Evolutionary conservation across 2,113 vertebrate species (phyloP).

Genomic region (Datnioides undecimradiatus): DNA sequence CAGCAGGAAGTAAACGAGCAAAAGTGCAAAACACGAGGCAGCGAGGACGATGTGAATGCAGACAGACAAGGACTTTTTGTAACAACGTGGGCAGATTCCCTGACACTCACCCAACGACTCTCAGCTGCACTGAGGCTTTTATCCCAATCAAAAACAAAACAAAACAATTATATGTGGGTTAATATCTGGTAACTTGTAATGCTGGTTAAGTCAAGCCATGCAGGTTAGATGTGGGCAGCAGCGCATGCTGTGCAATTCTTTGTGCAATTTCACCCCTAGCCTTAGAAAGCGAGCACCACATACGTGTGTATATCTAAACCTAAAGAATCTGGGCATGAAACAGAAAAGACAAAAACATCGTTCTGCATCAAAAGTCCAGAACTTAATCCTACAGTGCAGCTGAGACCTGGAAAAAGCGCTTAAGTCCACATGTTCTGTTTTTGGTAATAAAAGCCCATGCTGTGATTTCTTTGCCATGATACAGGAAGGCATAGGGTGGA

Average conservation of each 20-base stretch:
- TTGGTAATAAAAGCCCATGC: constrained; percentile 31
- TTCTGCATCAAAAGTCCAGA: neutral
- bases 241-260: neutral
- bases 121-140: neutral
- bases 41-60: constrained; percentile 1
- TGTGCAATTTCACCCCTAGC: neutral
- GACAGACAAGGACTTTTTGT: constrained; percentile 10
- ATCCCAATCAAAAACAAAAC: neutral
- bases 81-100: constrained; percentile 25
- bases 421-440: constrained; percentile 7
- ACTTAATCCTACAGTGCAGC: neutral
- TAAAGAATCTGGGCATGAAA: neutral
- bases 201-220: constrained; percentile 27
- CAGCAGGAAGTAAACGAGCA: constrained; percentile 12
- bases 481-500: constrained; percentile 38
- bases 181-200: constrained; percentile 9
- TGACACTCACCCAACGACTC: constrained; percentile 3
- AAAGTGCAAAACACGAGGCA: constrained; percentile 42
- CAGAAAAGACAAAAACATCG: neutral
- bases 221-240: constrained; percentile 21
- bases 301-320: neutral
- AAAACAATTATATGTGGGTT: constrained; percentile 17
- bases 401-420: neutral
- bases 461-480: constrained; percentile 18
- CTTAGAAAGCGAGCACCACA: neutral